Evolutionary conservation across 2,888 invertebrate species (phyloP).

Genomic region (Parnassius apollo): DNA sequence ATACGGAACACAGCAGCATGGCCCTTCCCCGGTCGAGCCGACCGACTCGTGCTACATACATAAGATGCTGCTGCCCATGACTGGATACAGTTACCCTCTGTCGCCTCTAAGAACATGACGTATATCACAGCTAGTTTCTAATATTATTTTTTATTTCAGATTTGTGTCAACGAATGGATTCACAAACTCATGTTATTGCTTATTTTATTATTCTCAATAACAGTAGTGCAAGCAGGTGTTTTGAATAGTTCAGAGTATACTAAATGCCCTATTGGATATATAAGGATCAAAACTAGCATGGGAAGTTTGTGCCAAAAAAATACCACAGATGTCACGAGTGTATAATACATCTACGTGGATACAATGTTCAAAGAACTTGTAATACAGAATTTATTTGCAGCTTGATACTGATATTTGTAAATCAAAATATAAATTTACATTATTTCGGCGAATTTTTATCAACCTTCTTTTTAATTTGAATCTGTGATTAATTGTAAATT

Average conservation of each 20-base stretch:
- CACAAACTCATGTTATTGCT: slow-evolving; percentile 7
- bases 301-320: slow-evolving; percentile 23
- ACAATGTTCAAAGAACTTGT: too few species aligned
- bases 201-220: slow-evolving; percentile 3
- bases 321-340: slow-evolving; percentile 6
- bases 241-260: slow-evolving; percentile 9
- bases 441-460: too few species aligned
- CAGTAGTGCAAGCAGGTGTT: slow-evolving; percentile 7
- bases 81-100: too few species aligned
- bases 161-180: slow-evolving; percentile 3
- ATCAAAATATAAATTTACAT: background rate
- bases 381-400: background rate
- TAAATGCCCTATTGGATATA: slow-evolving; percentile 9
- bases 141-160: slow-evolving; percentile 13
- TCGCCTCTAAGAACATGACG: too few species aligned
- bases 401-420: background rate
- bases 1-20: too few species aligned
- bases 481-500: too few species aligned
- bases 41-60: too few species aligned
- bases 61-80: too few species aligned
- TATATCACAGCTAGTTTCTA: too few species aligned
- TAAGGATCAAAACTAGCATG: slow-evolving; percentile 16
- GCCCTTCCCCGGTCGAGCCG: too few species aligned
- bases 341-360: background rate
- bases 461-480: too few species aligned